These are phyloP conservation scores for Rhinella marina DNA, from an alignment of 2,797 vertebrate species.

Conservation along the genomic window DNA sequence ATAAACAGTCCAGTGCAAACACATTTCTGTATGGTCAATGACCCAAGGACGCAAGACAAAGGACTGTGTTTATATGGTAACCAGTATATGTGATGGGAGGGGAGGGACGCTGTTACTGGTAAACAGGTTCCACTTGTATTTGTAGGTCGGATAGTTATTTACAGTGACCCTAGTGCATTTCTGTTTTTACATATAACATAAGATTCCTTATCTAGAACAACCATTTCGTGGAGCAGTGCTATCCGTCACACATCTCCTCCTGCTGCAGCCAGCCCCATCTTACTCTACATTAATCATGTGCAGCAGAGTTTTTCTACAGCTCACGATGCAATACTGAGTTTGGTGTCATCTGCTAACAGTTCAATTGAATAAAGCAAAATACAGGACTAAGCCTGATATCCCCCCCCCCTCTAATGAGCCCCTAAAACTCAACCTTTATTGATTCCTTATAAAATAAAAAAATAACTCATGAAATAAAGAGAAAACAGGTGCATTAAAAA, in stretches of 20 bases:
- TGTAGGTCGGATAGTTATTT: background rate
- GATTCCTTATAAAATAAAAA: too few species aligned
- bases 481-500: too few species aligned
- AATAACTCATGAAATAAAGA: too few species aligned
- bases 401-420: too few species aligned
- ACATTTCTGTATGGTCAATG: background rate
- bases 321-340: background rate
- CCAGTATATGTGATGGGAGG: background rate
- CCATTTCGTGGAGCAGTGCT: background rate
- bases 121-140: background rate
- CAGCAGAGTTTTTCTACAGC: background rate
- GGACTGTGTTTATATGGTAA: background rate
- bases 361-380: too few species aligned
- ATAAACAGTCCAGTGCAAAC: background rate
- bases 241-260: background rate
- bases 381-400: too few species aligned
- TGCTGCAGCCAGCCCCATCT: background rate
- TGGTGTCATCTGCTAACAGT: too few species aligned
- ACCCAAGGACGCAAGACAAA: background rate
- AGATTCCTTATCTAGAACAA: background rate
- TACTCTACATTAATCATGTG: background rate
- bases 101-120: background rate
- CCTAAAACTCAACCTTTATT: too few species aligned
- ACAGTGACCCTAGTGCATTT: background rate
- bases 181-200: slow-evolving; percentile 2